phyloP scores from a whole-genome alignment of 1,140 invertebrate genomes.

The Cotesia vestalis region DNA sequence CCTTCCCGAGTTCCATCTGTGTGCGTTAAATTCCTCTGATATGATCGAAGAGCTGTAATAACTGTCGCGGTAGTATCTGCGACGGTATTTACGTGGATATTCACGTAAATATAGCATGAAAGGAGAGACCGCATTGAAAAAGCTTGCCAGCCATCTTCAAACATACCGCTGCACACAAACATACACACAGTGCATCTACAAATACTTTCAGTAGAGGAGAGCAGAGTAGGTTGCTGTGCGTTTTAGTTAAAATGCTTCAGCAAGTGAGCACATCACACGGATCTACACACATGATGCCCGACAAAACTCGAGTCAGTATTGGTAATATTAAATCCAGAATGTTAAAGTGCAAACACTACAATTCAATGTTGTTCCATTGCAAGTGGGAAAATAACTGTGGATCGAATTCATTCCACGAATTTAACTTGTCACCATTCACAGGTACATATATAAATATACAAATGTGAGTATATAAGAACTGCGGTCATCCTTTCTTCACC shows the following conservation, averaged over 20 bases:
- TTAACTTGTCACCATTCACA: slow-evolving; percentile 28
- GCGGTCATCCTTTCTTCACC: slow-evolving; percentile 7
- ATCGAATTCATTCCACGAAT: slow-evolving; percentile 35
- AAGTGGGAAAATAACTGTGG: slow-evolving; percentile 4
- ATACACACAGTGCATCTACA: neutral
- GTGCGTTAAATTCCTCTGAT: slow-evolving; percentile 21
- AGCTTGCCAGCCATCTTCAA: slow-evolving; percentile 8
- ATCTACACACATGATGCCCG: neutral
- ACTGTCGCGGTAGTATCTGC: slow-evolving; percentile 31
- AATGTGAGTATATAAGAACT: neutral
- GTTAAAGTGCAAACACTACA: slow-evolving; percentile 21
- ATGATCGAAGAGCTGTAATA: slow-evolving; percentile 34
- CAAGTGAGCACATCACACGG: neutral
- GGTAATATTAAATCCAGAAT: neutral
- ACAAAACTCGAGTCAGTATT: neutral
- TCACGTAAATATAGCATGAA: slow-evolving; percentile 14
- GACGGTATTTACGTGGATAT: slow-evolving; percentile 17
- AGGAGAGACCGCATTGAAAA: slow-evolving; percentile 9
- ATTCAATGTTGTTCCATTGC: slow-evolving; percentile 1
- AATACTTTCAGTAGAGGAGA: too few species aligned
- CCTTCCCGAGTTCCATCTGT: neutral
- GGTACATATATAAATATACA: neutral
- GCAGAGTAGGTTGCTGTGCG: too few species aligned
- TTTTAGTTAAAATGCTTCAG: too few species aligned
- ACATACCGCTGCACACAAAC: neutral